Evolutionary conservation across 2,888 invertebrate genomes (phyloP).

Genomic region (Argyresthia goedartella): DNA sequence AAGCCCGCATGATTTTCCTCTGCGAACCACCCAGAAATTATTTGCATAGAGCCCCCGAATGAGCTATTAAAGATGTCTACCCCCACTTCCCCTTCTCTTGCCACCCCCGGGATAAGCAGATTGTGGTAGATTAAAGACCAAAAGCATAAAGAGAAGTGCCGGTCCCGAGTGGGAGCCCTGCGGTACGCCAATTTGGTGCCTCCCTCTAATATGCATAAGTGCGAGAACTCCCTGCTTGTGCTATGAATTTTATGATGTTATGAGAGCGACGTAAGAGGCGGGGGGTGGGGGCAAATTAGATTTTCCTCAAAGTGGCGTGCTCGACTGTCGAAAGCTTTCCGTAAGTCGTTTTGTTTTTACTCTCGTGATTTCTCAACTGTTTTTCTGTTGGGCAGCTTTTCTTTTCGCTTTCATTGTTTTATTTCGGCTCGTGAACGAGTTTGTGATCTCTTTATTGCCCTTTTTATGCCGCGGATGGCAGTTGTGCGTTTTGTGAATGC

Average conservation of each 20-base stretch:
- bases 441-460: constrained; percentile 28
- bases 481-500: neutral
- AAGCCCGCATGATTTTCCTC: constrained; percentile 63
- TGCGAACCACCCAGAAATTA: constrained; percentile 47
- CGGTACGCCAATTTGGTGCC: constrained; percentile 43
- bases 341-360: constrained; percentile 33
- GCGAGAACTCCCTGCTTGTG: constrained; percentile 41
- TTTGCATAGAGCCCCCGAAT: constrained; percentile 69
- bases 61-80: constrained; percentile 69
- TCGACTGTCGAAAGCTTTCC: constrained; percentile 59
- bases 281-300: constrained; percentile 60
- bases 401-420: constrained; percentile 48
- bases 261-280: constrained; percentile 33
- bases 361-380: constrained; percentile 48
- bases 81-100: constrained; percentile 34
- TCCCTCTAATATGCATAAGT: constrained; percentile 49
- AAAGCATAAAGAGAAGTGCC: constrained; percentile 51
- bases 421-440: constrained; percentile 30
- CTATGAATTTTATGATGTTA: constrained; percentile 54
- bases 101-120: constrained; percentile 60
- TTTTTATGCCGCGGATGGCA: neutral
- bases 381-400: constrained; percentile 54
- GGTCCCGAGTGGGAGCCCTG: constrained; percentile 32
- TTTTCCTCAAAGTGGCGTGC: constrained; percentile 54
- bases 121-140: constrained; percentile 70